Evolutionary conservation across 2,888 invertebrate genomes (phyloP).

Genomic region (Drosophila niveifrons): DNA sequence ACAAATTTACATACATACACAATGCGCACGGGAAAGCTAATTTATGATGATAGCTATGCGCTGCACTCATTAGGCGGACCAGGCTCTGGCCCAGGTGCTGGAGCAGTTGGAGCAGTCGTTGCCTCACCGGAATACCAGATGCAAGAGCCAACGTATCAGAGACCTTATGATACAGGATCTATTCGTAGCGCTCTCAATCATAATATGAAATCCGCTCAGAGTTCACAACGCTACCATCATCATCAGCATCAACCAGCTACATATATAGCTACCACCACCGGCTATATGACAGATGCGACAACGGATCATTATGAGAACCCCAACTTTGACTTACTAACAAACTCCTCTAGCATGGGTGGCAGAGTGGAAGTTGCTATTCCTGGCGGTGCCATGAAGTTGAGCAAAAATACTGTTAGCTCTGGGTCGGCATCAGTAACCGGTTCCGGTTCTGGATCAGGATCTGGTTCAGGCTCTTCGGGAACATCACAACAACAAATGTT

Average conservation of each 20-base stretch:
- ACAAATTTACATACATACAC: conserved; percentile 94
- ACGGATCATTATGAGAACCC: conserved; percentile 86
- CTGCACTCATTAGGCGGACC: conserved; percentile 85
- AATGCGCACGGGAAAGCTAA: conserved; percentile 91
- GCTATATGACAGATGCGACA: conserved; percentile 80
- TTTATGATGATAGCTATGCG: conserved; percentile 90
- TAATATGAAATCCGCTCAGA: conserved; percentile 39
- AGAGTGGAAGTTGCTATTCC: conserved; percentile 13
- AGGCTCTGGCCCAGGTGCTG: conserved; percentile 1
- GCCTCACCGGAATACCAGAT: conserved; percentile 74
- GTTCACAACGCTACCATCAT: conserved; percentile 53
- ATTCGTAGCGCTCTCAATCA: conserved; percentile 73
- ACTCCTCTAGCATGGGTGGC: conserved; percentile 26
- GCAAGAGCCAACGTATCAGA: conserved; percentile 83
- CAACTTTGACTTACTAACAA: conserved; percentile 83
- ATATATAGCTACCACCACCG: conserved; percentile 63
- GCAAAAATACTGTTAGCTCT: conserved; percentile 60
- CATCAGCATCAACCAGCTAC: conserved; percentile 46
- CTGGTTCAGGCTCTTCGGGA: conserved; percentile 63
- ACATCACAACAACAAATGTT: conserved; percentile 79
- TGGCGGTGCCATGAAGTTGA: conserved; percentile 48
- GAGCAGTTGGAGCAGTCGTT: conserved; percentile 1
- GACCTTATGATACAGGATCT: conserved; percentile 84
- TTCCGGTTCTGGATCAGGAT: conserved; percentile 52
- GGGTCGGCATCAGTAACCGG: conserved; percentile 52